Evolutionary conservation across 2,888 invertebrate species (phyloP).

Genomic region (Ophioninae sp.): DNA sequence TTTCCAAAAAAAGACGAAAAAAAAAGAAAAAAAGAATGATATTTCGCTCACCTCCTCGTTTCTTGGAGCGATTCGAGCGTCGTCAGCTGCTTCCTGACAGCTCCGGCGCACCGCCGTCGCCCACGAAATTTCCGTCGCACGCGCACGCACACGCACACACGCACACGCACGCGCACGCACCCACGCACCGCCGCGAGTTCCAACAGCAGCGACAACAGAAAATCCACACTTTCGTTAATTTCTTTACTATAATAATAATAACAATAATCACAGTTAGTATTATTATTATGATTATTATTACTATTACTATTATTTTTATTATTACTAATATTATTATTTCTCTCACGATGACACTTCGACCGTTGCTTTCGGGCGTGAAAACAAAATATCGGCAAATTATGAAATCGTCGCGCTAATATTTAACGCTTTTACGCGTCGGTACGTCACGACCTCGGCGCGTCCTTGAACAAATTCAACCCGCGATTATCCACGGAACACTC

Average conservation of each 20-base stretch:
- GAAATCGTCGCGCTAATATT: slow-evolving; percentile 7
- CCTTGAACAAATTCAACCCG: slow-evolving; percentile 28
- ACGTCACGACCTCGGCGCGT: slow-evolving; percentile 26
- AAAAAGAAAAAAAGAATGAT: background rate
- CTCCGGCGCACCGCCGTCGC: background rate
- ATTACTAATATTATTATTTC: no score
- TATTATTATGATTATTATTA: background rate
- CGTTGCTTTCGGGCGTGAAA: background rate
- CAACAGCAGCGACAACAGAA: background rate
- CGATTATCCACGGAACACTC: slow-evolving; percentile 20
- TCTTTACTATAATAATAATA: background rate
- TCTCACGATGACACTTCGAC: background rate
- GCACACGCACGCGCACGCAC: background rate
- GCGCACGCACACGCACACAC: slow-evolving; percentile 2
- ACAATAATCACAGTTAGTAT: background rate
- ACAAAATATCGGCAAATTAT: slow-evolving; percentile 5
- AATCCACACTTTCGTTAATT: slow-evolving; percentile 12
- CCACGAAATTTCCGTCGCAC: slow-evolving; percentile 17
- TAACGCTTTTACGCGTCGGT: background rate
- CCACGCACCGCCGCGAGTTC: background rate
- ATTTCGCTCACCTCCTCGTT: background rate
- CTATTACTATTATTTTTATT: no score
- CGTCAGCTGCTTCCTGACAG: slow-evolving; percentile 20
- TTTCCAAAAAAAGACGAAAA: background rate
- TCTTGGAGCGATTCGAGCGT: background rate